Evolutionary conservation across 2,113 vertebrate genomes (phyloP).

Genomic region (Carlito syrichta): DNA sequence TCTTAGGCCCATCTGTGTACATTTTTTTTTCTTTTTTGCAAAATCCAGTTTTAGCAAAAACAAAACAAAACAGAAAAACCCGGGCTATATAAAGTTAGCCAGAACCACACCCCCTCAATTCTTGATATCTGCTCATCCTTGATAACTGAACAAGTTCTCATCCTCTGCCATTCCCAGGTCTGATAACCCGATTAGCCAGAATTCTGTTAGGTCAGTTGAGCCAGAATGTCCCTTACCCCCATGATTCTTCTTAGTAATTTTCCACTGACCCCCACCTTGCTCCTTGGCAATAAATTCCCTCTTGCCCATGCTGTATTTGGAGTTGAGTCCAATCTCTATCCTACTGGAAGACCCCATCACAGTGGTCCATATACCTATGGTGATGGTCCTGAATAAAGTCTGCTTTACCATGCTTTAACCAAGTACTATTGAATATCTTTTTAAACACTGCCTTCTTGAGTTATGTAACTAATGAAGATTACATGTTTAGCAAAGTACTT

Average conservation of each 20-base stretch:
- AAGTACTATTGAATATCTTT: neutral
- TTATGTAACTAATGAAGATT: conserved; percentile 11
- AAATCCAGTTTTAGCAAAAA: neutral
- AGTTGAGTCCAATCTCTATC: neutral
- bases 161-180: neutral
- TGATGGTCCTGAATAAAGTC: neutral
- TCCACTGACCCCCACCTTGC: neutral
- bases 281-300: neutral
- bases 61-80: neutral
- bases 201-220: neutral
- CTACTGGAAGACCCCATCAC: neutral
- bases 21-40: neutral
- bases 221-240: neutral
- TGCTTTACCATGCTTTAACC: neutral
- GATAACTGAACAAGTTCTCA: neutral
- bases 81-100: neutral
- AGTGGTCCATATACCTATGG: neutral
- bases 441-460: neutral
- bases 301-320: neutral
- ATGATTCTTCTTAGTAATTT: neutral
- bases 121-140: neutral
- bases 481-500: neutral
- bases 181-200: neutral
- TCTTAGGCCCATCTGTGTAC: neutral
- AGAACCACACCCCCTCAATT: neutral